Conservation (phyloP, 2,888 invertebrate species). For the Folsomia manolachei region DNA sequence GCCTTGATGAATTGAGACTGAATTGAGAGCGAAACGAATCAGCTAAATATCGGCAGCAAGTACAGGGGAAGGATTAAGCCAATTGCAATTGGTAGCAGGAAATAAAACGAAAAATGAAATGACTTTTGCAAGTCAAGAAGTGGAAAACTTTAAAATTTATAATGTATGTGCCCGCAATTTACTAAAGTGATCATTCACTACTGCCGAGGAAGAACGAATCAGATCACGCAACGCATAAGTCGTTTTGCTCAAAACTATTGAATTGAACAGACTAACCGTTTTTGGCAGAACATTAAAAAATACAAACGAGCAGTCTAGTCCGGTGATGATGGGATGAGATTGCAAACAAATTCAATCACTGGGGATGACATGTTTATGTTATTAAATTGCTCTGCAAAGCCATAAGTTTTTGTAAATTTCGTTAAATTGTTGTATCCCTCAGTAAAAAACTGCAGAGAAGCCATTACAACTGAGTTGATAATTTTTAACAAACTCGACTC, state of each 20-base stretch:
- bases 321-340: neutral
- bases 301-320: neutral
- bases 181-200: neutral
- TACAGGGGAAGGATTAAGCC: neutral
- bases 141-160: neutral
- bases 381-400: neutral
- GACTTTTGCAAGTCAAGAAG: neutral
- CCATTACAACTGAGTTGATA: constrained; percentile 6
- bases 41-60: neutral
- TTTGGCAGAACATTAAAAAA: no score
- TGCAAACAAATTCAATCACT: constrained; percentile 1
- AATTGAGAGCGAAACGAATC: neutral
- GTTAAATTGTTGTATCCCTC: neutral
- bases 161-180: neutral
- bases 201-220: neutral
- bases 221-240: neutral
- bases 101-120: constrained; percentile 1
- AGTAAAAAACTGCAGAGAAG: neutral
- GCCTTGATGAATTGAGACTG: no score
- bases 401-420: neutral
- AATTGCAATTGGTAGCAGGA: neutral
- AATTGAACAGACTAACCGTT: no score
- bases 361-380: constrained; percentile 7
- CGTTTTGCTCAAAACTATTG: no score
- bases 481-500: neutral